Evolutionary conservation across 2,888 invertebrate genomes (phyloP), one percentile per base, ranked within the genome.

Genomic region (Cylloceria caligata): DNA sequence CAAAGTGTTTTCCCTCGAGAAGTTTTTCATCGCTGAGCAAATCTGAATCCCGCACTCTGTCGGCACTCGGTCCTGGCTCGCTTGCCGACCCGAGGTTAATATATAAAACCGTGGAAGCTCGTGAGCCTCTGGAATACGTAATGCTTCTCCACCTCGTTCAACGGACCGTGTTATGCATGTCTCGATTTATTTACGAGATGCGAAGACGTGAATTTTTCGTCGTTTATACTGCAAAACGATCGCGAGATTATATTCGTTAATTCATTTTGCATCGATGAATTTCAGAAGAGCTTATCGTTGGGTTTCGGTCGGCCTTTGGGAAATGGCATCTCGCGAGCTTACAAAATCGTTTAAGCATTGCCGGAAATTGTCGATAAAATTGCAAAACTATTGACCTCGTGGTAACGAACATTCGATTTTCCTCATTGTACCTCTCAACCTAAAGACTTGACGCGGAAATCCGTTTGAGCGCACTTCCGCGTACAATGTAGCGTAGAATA

Each of bases 41-140:
- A 85, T 84, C 75, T 79, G 75, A 83, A 77, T 81, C 71, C 75
- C 64, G 67, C 81, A 81, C 83, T 83, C 80, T 67, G 45, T 67
- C 71, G 71, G 52, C 49, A 21, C 68, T 68, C 49, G 42, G 24
- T 24, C 6, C 19, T 9, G 30, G 16, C 49, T 42, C 27, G 72
- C 65, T 80, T 71, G 75, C 64, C 75, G 80, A 80, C 71, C 67
- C 62, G 73, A 77, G 81, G 83, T 85, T 84, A 84, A 85, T 84
- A 83, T 77, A 85, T 83, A 83, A 81, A 81, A 68, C 73, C 73
- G 62, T 45, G 72, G 36, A 81, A 81, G 55, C 71, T 81, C 77
- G 65, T 82, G 76, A 83, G 85, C 45, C 78, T 76, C 71, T 73
- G 78, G 84, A 84, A 85, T 85, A 85, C 84, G 81, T 84, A 85